Evolutionary conservation across 2,888 invertebrate genomes (phyloP), one percentile per base, ranked within the genome.

Genomic region (Volucella inflata): DNA sequence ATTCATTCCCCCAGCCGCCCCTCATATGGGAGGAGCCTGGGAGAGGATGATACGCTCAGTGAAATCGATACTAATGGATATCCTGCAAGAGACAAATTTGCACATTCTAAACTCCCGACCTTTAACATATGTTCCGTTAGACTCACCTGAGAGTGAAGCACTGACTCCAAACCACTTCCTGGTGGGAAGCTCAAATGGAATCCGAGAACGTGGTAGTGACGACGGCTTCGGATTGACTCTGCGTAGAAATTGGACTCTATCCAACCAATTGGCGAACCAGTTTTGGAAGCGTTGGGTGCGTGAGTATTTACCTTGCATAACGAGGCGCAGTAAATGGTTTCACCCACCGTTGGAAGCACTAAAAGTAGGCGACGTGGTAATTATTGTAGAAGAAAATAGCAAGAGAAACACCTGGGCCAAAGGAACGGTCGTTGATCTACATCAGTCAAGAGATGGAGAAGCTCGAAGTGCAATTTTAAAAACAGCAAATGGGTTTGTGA

Each of bases 241-340:
- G n/a, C n/a, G n/a, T n/a, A n/a, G n/a, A n/a, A n/a, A n/a, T n/a
- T n/a, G n/a, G n/a, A n/a, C n/a, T n/a, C n/a, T n/a, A n/a, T n/a
- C n/a, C n/a, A n/a, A n/a, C n/a, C n/a, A n/a, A n/a, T n/a, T n/a
- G n/a, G n/a, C n/a, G n/a, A n/a, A n/a, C n/a, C n/a, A n/a, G 12
- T 80, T 76, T 38, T 87, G 87, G 87, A 76, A 71, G 36, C 72
- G 80, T 12, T 78, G 78, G 79, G 38, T 79, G 10, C 75, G 82
- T 0, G 81, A 87, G 57, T 85, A 75, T 10, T 55, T 81, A 17
- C 78, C 75, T 3, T 53, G 50, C n/a, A 38, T 79, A 11, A 82
- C 82, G 2, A 68, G 79, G 2, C 51, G 87, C 10, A 30, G 46
- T 1, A 83, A 87, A 51, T 74, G 68, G 76, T 76, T 68, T 36